These are phyloP conservation scores for Periophthalmus magnuspinnatus DNA, from an alignment of 2,797 vertebrate genomes.

Conservation along the genomic window DNA sequence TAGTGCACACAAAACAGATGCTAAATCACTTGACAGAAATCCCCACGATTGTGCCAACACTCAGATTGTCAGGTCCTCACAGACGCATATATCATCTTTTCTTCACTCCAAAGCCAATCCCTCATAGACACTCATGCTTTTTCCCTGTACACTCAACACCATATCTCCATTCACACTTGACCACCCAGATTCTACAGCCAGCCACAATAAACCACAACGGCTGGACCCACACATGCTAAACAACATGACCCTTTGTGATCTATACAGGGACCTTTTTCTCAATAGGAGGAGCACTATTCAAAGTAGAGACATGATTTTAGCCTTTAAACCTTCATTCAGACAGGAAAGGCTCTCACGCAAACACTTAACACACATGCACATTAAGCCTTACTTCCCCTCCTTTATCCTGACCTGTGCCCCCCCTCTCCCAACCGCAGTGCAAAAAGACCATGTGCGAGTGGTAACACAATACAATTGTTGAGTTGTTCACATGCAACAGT, in stretches of 20 bases:
- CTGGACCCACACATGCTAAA: constrained; percentile 45
- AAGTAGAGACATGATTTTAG: constrained; percentile 51
- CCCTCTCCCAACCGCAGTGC: not conserved
- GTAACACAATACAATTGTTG: not conserved
- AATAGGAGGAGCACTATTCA: constrained; percentile 34
- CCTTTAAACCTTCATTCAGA: constrained; percentile 42
- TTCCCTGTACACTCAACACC: constrained; percentile 30
- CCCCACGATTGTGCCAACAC: constrained; percentile 14
- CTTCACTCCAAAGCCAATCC: constrained; percentile 8
- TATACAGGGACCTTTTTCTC: constrained; percentile 42
- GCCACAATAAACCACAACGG: constrained; percentile 64
- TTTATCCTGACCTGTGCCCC: constrained; percentile 31
- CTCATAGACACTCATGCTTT: constrained; percentile 35
- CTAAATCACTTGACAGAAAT: constrained; percentile 11
- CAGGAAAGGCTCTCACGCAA: constrained; percentile 53
- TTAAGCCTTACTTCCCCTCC: constrained; percentile 36
- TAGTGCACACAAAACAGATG: constrained; percentile 19
- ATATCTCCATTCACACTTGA: constrained; percentile 35
- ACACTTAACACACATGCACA: constrained; percentile 29
- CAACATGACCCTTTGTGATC: constrained; percentile 63
- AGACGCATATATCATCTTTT: constrained; percentile 15
- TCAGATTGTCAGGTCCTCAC: constrained; percentile 12
- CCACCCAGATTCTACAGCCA: constrained; percentile 70
- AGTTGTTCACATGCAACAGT: not conserved
- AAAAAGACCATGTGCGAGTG: not conserved